Base-by-base conservation (phyloP, 2,888 invertebrate species). In the Tubulanus polymorphus region DNA sequence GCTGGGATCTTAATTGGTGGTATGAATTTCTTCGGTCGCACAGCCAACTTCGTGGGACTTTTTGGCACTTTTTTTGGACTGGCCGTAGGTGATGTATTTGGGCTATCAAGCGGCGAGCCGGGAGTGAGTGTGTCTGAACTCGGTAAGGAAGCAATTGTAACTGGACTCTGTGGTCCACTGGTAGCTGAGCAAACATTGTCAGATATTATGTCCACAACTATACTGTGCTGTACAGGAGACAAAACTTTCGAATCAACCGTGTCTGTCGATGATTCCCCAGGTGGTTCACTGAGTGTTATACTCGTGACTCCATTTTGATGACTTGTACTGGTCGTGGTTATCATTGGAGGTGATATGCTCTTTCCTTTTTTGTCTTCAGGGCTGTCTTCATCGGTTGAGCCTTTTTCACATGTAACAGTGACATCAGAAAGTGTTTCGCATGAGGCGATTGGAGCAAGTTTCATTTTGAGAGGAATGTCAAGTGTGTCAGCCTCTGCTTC, bases 371-470 rank as follows among this genome's bases (percentile, higher is more conserved):
- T 23, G 23, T 18, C 41, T 41, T 59, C 59, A 12, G 53, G 49
- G 45, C 49, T 53, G 15, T 46, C 52, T 18, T 48, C 55, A 15
- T 61, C 61, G 18, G 45, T 48, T n/a, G 53, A 52, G 45, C 49
- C 56, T 6, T 46, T 49, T 18, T 48, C 55, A 15, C 61, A 58
- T 18, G 45, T 48, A 26, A 56, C 57, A 3, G 49, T 30, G 27
- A 54, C 54, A 53, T 77, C 77, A 49, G 70, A 68, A 18, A 79
- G 63, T 1, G 76, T 77, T 55, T 79, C 79, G 57, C 74, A 77
- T 1, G 74, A 74, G 1, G 79, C 79, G 3, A 78, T 76, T n/a
- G 79, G 79, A 25, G 79, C 79, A 37, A 75, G 66, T 54, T 72
- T 74, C 30, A 64, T 61, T 51, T 65, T 67, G 6, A 71, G 68